Conservation (phyloP, 2,888 invertebrate genomes). For the Scelioninae gen. 1 region DNA sequence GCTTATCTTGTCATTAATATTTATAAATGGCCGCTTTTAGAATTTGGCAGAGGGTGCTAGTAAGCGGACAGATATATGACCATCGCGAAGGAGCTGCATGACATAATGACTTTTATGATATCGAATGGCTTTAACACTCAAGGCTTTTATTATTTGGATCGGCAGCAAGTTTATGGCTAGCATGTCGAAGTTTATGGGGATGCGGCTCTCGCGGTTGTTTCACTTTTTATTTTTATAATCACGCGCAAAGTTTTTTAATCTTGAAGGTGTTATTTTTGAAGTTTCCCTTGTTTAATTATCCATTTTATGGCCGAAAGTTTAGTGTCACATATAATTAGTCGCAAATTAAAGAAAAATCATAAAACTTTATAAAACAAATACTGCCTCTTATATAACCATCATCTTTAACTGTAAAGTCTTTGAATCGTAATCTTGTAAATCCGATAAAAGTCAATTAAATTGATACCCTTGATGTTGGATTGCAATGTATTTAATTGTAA, state of each 20-base stretch:
- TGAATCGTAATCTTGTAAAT: neutral
- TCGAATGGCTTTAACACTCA: slow-evolving; percentile 25
- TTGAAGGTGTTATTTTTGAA: neutral
- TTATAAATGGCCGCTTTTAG: slow-evolving; percentile 65
- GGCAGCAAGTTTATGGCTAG: slow-evolving; percentile 17
- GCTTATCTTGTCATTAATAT: slow-evolving; percentile 65
- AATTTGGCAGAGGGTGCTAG: slow-evolving; percentile 58
- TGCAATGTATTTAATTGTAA: slow-evolving; percentile 5
- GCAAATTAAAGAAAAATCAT: neutral
- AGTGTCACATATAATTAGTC: too few relatives aligned
- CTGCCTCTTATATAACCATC: neutral
- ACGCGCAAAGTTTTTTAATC: neutral
- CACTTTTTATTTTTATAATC: neutral
- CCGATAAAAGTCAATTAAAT: slow-evolving; percentile 2
- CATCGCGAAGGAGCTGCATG: slow-evolving; percentile 40
- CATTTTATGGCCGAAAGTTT: too few relatives aligned
- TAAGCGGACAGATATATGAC: slow-evolving; percentile 42
- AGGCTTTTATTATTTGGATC: slow-evolving; percentile 42
- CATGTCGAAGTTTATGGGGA: slow-evolving; percentile 20
- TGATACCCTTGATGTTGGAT: slow-evolving; percentile 8
- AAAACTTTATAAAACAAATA: neutral
- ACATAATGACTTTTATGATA: slow-evolving; percentile 54
- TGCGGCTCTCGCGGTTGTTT: neutral
- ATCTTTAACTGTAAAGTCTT: neutral
- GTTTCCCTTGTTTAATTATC: too few relatives aligned